Conservation (phyloP, 2,888 invertebrate genomes). For the Polymixis lichenea region DNA sequence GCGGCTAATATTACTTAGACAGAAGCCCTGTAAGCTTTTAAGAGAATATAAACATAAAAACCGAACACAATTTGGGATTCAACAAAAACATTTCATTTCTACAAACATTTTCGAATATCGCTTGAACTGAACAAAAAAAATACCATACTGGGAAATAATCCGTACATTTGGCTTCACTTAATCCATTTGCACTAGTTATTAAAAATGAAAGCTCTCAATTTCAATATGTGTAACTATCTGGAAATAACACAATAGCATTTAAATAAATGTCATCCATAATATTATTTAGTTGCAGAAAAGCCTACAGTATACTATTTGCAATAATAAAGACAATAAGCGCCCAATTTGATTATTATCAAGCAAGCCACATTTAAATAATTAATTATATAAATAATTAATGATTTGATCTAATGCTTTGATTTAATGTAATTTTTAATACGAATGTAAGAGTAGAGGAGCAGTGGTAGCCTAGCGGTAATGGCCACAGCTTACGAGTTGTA, state of each 20-base stretch:
- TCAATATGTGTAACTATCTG: background rate
- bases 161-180: background rate
- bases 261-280: background rate
- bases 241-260: background rate
- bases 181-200: conserved; percentile 7
- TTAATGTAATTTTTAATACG: no score
- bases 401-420: background rate
- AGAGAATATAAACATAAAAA: background rate
- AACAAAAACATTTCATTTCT: background rate
- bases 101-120: conserved; percentile 11
- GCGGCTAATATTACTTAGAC: no score
- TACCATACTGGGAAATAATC: background rate
- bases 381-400: background rate
- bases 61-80: conserved; percentile 2
- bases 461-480: no score
- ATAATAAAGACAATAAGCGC: background rate
- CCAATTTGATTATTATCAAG: background rate
- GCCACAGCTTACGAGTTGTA: no score
- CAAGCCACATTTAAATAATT: background rate
- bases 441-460: no score
- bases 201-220: conserved; percentile 23
- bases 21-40: no score
- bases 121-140: background rate
- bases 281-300: background rate
- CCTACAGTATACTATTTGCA: background rate